Base-by-base conservation (phyloP, 2,888 invertebrate genomes). In the Diplazon laetatorius region DNA sequence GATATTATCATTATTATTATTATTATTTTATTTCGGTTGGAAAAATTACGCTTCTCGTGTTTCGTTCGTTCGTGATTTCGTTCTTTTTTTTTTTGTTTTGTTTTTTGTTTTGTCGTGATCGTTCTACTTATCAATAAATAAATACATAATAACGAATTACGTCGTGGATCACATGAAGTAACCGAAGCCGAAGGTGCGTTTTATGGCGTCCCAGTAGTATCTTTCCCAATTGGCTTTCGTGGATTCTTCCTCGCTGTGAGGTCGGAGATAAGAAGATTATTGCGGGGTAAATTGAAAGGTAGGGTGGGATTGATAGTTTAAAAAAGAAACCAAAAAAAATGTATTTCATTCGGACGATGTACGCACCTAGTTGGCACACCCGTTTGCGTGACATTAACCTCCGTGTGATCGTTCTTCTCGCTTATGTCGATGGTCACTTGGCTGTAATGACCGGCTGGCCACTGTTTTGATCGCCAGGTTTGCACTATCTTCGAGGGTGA, bases 201-300 rank as follows among this genome's bases (percentile, higher is more conserved):
- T 98, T 91, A 99, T 98, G 85, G 97, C 95, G 87, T 97, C 95
- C 95, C 98, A 98, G 91, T 99, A 99, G 92, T 98, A 97, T 74
- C 96, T 93, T 80, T 95, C 94, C 99, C 99, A 99, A 87, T 99
- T 99, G 76, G 94, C 94, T 86, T 93, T 93, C 42, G 98, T 97
- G 55, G 94, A 94, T 5, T 96, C 95, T 76, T 94, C 93, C 90
- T 96, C 98, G 68, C 91, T 92, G 30, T 35, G 14, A 37, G 4
- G 14, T 30, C 9, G 46, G 20, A 14, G 22, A 35, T 30, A 4
- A 42, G n/a, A 30, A 42, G 42, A n/a, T n/a, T 42, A n/a, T n/a
- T 42, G 12, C 52, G 16, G 18, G n/a, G 37, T 52, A 10, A 57
- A 5, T 10, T 18, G 5, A 9, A 48, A 1, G 12, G 39, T 62